Conservation (phyloP, 2,113 vertebrate species). For the Onychorhynchus coronatus region DNA sequence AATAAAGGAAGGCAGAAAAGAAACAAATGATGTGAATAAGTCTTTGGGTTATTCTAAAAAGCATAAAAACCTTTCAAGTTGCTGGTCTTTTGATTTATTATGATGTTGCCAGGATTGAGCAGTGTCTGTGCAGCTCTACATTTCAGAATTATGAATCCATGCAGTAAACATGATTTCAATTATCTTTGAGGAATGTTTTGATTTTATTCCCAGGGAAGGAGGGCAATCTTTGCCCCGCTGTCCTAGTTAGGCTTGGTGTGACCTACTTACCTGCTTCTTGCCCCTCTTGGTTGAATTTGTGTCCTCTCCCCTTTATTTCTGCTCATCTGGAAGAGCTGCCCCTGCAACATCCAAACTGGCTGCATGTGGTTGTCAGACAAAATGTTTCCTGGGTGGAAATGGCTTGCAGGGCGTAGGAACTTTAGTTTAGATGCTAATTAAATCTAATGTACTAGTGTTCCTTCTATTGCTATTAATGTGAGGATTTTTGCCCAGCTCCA, state of each 20-base stretch:
- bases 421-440: conserved; percentile 28
- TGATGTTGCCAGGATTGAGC: not conserved
- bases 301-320: not conserved
- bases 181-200: not conserved
- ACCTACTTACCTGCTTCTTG: not conserved
- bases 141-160: not conserved
- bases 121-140: not conserved
- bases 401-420: not conserved
- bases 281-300: not conserved
- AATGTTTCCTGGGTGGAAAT: not conserved
- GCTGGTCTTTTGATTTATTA: conserved; percentile 32
- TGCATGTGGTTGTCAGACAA: not conserved
- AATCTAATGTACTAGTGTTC: not conserved
- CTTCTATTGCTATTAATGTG: conserved; percentile 11
- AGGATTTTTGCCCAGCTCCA: conserved; percentile 12
- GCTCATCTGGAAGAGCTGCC: not conserved
- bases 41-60: conserved; percentile 30
- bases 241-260: not conserved
- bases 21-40: not conserved
- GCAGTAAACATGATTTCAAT: conserved; percentile 37
- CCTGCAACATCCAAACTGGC: not conserved
- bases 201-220: not conserved
- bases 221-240: not conserved
- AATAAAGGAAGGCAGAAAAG: not conserved
- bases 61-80: conserved; percentile 22